Percentiles rank a stretch among this genome's conserved stretches.
Conservation (phyloP, 2,888 invertebrate species). For the Cetonia aurata region DNA sequence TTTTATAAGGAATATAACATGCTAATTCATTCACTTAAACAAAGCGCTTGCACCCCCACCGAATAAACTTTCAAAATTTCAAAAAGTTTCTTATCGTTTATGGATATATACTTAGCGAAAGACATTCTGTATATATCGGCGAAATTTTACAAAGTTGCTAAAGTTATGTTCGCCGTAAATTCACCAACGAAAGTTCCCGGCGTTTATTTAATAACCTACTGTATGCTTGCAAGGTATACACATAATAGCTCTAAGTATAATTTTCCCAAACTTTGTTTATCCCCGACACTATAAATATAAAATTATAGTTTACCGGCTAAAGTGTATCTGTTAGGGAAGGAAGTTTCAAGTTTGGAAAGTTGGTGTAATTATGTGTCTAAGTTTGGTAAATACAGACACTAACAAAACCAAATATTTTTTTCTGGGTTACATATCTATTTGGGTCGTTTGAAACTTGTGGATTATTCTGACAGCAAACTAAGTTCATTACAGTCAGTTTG, state of each 20-base stretch:
- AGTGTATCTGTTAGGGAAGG: neutral
- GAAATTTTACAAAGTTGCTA: constrained; percentile 7
- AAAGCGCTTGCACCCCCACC: too few relatives aligned
- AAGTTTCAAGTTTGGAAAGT: too few relatives aligned
- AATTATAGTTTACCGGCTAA: neutral
- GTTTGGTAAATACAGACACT: too few relatives aligned
- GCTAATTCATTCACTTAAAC: too few relatives aligned
- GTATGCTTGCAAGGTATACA: neutral
- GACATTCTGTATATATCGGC: neutral
- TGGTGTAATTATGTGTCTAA: too few relatives aligned
- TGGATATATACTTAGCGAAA: too few relatives aligned
- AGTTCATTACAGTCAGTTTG: neutral
- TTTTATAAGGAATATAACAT: too few relatives aligned
- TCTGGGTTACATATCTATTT: too few relatives aligned
- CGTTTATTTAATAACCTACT: constrained; percentile 7
- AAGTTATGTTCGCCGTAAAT: constrained; percentile 1
- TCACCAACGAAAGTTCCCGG: neutral
- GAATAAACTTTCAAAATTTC: too few relatives aligned
- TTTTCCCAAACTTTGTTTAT: constrained; percentile 11
- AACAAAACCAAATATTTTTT: too few relatives aligned
- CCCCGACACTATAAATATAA: neutral
- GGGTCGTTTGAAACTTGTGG: too few relatives aligned
- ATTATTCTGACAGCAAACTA: neutral
- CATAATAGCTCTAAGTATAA: neutral
- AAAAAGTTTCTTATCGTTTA: too few relatives aligned